phyloP scores from a whole-genome alignment of 2,888 invertebrate species.

The Desoria tigrina region DNA sequence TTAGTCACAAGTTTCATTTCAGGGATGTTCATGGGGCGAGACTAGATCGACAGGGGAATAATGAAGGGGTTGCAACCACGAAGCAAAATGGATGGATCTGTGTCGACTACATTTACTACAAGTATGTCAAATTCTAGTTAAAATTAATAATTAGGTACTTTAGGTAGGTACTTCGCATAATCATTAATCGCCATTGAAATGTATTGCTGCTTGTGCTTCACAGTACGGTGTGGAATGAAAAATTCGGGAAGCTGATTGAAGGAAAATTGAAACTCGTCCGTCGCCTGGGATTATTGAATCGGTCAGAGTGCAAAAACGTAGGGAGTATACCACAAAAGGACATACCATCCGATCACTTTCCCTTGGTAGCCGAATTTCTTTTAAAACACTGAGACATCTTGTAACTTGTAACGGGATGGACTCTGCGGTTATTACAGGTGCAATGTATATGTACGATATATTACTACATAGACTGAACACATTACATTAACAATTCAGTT shows the following conservation, averaged over 20 bases:
- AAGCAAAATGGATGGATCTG: conserved; percentile 73
- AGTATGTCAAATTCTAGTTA: conserved; percentile 58
- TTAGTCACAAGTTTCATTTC: conserved; percentile 70
- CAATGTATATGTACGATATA: too few relatives aligned
- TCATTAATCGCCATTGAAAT: neutral
- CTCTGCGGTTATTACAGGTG: too few relatives aligned
- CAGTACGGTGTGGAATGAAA: conserved; percentile 34
- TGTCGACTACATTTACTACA: conserved; percentile 91
- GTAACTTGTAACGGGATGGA: too few relatives aligned
- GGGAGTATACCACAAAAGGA: conserved; percentile 72
- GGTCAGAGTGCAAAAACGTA: conserved; percentile 62
- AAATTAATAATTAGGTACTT: conserved; percentile 16
- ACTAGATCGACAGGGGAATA: conserved; percentile 55
- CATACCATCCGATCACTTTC: conserved; percentile 82
- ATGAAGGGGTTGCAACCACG: conserved; percentile 69
- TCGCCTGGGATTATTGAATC: conserved; percentile 69
- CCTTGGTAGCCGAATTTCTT: conserved; percentile 72
- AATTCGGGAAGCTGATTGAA: conserved; percentile 54
- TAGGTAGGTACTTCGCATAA: neutral
- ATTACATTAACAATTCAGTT: too few relatives aligned
- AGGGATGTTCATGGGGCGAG: conserved; percentile 69
- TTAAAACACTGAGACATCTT: conserved; percentile 54
- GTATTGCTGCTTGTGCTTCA: neutral
- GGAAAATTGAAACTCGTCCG: conserved; percentile 64
- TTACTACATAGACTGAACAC: too few relatives aligned